Percentiles rank a stretch among this genome's conserved stretches.
Conservation (phyloP, 1,140 invertebrate genomes). For the Apis dorsata region DNA sequence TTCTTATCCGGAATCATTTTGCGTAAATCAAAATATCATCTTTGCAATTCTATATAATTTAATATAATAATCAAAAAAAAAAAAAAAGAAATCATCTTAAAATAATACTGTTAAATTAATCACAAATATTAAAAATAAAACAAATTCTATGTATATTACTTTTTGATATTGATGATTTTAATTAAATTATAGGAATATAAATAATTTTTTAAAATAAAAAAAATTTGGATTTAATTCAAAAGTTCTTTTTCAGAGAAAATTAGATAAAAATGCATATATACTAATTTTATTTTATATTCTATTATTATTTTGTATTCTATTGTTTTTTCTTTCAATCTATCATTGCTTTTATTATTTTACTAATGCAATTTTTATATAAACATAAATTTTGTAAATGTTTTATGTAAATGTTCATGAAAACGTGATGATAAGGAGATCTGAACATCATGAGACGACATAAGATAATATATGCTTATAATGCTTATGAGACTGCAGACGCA, state of each 20-base stretch:
- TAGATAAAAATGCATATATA: neutral
- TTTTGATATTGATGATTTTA: neutral
- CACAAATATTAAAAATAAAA: neutral
- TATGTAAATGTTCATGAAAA: neutral
- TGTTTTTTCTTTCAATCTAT: neutral
- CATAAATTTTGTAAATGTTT: neutral
- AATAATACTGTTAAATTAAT: neutral
- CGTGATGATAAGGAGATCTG: slow-evolving; percentile 56
- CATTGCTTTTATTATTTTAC: neutral
- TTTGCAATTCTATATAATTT: neutral
- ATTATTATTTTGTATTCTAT: neutral
- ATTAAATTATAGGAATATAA: neutral
- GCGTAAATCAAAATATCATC: neutral
- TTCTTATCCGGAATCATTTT: slow-evolving; percentile 1
- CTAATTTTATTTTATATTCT: neutral
- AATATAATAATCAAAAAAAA: neutral
- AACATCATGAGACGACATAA: slow-evolving; percentile 43
- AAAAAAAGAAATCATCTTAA: neutral
- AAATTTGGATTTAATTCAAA: neutral
- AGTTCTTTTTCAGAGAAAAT: neutral
- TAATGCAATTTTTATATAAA: neutral
- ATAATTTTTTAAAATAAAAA: neutral
- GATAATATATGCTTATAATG: slow-evolving; percentile 44
- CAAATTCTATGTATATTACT: neutral
- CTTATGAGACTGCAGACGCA: slow-evolving; percentile 45